Evolutionary conservation across 2,113 vertebrate genomes (phyloP), one percentile per base, ranked within the genome.

Genomic region (Callospermophilus lateralis): DNA sequence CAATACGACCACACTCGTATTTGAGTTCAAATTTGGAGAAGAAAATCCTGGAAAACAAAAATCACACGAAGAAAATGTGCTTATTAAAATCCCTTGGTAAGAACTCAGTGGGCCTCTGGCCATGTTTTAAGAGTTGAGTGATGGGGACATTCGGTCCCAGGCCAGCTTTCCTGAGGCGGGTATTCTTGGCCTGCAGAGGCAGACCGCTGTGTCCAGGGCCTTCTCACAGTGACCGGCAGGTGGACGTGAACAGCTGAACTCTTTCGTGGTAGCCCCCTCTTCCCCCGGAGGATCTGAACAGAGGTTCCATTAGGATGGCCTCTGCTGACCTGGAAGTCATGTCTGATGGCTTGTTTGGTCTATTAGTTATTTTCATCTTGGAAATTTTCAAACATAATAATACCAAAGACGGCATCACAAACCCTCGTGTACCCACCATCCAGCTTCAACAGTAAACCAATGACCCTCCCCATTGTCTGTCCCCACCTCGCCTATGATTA

Each of bases 1-100:
- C 83, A 95, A 92, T 48, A 7, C 39, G 26, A 98, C 95, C 0
- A 77, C 81, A 3, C 30, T 55, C 3, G 45, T 88, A 13, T 85
- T 51, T 24, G 96, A 84, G 45, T 53, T 4, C 96, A 98, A 5
- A 39, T 0, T 12, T 6, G 97, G 97, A 95, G 77, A 19, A 93
- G 19, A 32, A 15, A 89, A 61, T 72, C 77, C 96, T 98, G 95
- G 79, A 95, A 97, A 80, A 89, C 70, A 63, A 63, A 63, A 63
- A 28, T 63, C 61, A 63, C 22, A 63, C 3, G 8, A 63, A 6
- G 20, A 58, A 58, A 55, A 22, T 58, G 55, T 58, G 20, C 55
- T 58, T 58, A 20, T 58, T 58, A 63, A 63, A 63, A 63, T 28
- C 3, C 1, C 11, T 19, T 9, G 8, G 28, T 45, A n/a, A 28